These are phyloP conservation scores for Belgica antarctica DNA, from an alignment of 2,888 invertebrate species.

Conservation along the genomic window DNA sequence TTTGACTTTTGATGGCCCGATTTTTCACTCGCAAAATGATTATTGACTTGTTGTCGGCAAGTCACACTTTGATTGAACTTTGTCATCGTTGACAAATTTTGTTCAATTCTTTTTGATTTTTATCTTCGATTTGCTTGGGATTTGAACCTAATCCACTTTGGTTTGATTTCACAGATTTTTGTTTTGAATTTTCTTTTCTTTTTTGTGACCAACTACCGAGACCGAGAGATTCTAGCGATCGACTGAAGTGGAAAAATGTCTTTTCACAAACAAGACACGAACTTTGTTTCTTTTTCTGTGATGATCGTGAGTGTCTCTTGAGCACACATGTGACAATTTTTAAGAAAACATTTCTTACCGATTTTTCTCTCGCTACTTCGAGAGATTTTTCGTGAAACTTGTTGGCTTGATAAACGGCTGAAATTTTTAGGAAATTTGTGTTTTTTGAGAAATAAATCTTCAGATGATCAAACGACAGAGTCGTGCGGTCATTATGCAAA, in stretches of 20 bases:
- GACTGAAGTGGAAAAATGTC: slow-evolving; percentile 33
- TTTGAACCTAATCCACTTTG: too few relatives aligned
- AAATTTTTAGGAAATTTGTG: too few relatives aligned
- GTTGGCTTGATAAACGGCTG: too few relatives aligned
- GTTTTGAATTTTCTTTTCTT: too few relatives aligned
- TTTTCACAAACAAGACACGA: neutral
- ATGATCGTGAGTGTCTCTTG: slow-evolving; percentile 17
- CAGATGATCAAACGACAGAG: too few relatives aligned
- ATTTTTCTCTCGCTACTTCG: neutral
- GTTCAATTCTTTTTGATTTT: too few relatives aligned
- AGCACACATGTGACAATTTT: slow-evolving; percentile 31
- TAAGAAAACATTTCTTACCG: neutral
- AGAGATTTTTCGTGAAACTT: neutral
- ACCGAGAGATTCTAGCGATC: slow-evolving; percentile 12
- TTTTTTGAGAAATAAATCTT: too few relatives aligned
- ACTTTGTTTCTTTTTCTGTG: slow-evolving; percentile 27
- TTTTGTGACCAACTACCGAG: slow-evolving; percentile 21
- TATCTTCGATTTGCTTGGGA: too few relatives aligned
- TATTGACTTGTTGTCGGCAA: slow-evolving; percentile 17
- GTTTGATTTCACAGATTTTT: too few relatives aligned
- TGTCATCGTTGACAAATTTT: slow-evolving; percentile 32
- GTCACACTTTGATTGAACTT: slow-evolving; percentile 32
- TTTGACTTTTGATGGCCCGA: neutral
- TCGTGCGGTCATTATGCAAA: neutral
- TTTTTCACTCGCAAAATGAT: neutral